Evolutionary conservation across 2,797 vertebrate genomes (phyloP).

Genomic region (Peromyscus eremicus): DNA sequence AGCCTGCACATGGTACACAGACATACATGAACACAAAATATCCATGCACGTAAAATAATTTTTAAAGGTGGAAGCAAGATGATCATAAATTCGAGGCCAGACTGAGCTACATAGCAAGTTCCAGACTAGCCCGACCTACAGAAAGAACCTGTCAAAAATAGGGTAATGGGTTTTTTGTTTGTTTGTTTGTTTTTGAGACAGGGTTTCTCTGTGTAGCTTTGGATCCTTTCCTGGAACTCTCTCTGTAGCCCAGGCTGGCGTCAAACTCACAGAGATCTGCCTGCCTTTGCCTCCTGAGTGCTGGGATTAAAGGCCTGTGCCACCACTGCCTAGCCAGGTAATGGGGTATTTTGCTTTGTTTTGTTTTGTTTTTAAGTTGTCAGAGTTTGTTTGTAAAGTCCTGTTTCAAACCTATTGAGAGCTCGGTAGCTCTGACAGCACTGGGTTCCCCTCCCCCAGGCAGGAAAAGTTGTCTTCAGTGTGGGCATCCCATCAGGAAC

Average conservation of each 20-base stretch:
- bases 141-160: not conserved
- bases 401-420: conserved; percentile 35
- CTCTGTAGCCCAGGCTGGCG: too few relatives aligned
- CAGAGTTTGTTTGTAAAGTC: conserved; percentile 14
- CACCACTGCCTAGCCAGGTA: too few relatives aligned
- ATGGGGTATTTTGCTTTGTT: not conserved
- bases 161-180: too few relatives aligned
- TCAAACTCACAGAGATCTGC: too few relatives aligned
- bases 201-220: too few relatives aligned
- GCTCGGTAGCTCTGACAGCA: not conserved
- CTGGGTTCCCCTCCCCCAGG: not conserved
- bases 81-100: not conserved
- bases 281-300: too few relatives aligned
- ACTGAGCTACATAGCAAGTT: not conserved
- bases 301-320: too few relatives aligned
- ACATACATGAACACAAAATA: not conserved
- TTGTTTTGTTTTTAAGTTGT: not conserved
- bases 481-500: not conserved
- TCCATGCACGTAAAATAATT: not conserved
- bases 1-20: not conserved
- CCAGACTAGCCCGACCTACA: not conserved
- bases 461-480: not conserved
- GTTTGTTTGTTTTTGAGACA: too few relatives aligned
- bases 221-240: too few relatives aligned
- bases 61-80: not conserved